Evolutionary conservation across 2,797 vertebrate genomes (phyloP).

Genomic region (Rhinella marina): DNA sequence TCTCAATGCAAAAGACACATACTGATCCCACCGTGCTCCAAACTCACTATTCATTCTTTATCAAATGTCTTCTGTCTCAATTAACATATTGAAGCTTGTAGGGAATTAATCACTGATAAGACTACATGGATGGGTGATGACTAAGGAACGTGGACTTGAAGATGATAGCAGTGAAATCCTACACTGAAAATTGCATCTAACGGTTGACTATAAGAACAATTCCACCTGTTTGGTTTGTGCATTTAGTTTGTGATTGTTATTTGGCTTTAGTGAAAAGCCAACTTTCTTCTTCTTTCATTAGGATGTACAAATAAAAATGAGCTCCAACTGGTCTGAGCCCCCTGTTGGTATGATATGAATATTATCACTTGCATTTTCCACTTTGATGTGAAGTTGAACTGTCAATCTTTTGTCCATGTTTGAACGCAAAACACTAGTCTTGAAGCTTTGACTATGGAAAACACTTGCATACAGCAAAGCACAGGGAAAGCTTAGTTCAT

Average conservation of each 20-base stretch:
- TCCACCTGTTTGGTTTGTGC: neutral
- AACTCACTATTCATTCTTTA: neutral
- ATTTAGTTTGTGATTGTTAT: neutral
- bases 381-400: too few species aligned
- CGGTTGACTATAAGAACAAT: neutral
- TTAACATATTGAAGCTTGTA: neutral
- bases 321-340: too few species aligned
- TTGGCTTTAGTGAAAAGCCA: neutral
- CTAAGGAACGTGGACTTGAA: neutral
- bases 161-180: neutral
- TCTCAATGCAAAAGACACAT: neutral
- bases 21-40: neutral
- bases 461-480: too few species aligned
- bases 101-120: neutral
- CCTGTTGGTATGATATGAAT: too few species aligned
- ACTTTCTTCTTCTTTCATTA: too few species aligned
- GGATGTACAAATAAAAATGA: too few species aligned
- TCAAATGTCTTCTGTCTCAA: neutral
- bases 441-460: too few species aligned
- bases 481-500: too few species aligned
- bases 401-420: too few species aligned
- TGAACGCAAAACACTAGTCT: too few species aligned
- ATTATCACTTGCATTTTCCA: too few species aligned
- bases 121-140: neutral
- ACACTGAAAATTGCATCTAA: neutral